Evolutionary conservation across 1,140 invertebrate genomes (phyloP).

Genomic region (Calliphora vicina): DNA sequence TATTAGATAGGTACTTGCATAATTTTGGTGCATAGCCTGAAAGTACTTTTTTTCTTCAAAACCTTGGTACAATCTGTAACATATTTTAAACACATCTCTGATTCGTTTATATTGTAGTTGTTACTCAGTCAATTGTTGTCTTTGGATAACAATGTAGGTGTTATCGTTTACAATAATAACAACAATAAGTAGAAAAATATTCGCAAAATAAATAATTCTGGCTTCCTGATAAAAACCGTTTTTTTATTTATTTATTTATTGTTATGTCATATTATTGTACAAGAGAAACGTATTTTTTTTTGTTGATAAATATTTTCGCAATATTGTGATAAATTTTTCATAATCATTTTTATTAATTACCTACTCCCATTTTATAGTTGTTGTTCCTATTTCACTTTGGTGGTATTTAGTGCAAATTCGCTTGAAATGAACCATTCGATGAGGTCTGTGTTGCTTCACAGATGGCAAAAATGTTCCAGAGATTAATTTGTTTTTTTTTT

Average conservation of each 20-base stretch:
- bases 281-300: not conserved
- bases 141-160: not conserved
- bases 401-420: not conserved
- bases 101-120: not conserved
- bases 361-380: not conserved
- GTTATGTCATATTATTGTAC: no score
- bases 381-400: no score
- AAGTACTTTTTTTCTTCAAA: no score
- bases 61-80: no score
- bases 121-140: not conserved
- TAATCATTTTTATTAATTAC: slow-evolving; percentile 5
- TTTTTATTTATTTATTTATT: no score
- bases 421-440: not conserved
- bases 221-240: not conserved
- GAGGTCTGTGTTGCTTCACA: not conserved
- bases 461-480: not conserved
- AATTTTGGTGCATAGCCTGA: no score
- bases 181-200: not conserved
- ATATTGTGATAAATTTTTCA: not conserved
- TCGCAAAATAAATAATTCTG: not conserved
- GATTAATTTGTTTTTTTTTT: not conserved
- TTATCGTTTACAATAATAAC: not conserved
- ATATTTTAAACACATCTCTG: no score
- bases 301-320: not conserved
- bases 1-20: no score